Conservation (phyloP, 2,888 invertebrate genomes). For the Trichopria drosophilae region DNA sequence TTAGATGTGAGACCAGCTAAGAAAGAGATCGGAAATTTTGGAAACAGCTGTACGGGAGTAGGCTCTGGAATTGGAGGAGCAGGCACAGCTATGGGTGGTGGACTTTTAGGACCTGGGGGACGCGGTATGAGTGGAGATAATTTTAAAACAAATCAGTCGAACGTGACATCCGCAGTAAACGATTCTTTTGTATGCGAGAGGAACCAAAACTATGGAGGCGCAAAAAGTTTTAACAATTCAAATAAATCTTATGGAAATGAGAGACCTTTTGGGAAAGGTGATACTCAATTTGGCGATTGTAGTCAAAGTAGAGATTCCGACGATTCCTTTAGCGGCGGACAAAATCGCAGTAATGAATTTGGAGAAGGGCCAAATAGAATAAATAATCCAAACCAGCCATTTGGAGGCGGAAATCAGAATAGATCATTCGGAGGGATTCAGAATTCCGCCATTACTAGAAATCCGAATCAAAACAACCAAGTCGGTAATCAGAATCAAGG, state of each 20-base stretch:
- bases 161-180: too few relatives aligned
- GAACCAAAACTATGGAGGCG: slow-evolving; percentile 40
- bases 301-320: neutral
- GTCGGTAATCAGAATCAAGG: slow-evolving; percentile 29
- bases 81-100: slow-evolving; percentile 28
- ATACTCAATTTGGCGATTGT: slow-evolving; percentile 31
- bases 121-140: slow-evolving; percentile 28
- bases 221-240: slow-evolving; percentile 39
- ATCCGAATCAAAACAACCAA: slow-evolving; percentile 42
- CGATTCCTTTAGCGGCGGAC: slow-evolving; percentile 2
- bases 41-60: slow-evolving; percentile 15
- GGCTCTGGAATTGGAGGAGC: slow-evolving; percentile 30
- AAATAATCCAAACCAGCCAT: slow-evolving; percentile 34
- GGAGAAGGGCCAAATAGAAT: slow-evolving; percentile 25
- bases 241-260: slow-evolving; percentile 39
- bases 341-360: slow-evolving; percentile 19
- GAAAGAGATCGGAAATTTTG: slow-evolving; percentile 43
- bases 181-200: slow-evolving; percentile 45
- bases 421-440: slow-evolving; percentile 28
- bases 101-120: slow-evolving; percentile 22
- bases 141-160: slow-evolving; percentile 41
- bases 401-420: slow-evolving; percentile 21
- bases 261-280: slow-evolving; percentile 38
- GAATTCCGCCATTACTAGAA: slow-evolving; percentile 32
- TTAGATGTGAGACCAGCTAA: slow-evolving; percentile 55